Conservation (phyloP, 2,797 vertebrate species). For the Spinibarbus caldwelli region DNA sequence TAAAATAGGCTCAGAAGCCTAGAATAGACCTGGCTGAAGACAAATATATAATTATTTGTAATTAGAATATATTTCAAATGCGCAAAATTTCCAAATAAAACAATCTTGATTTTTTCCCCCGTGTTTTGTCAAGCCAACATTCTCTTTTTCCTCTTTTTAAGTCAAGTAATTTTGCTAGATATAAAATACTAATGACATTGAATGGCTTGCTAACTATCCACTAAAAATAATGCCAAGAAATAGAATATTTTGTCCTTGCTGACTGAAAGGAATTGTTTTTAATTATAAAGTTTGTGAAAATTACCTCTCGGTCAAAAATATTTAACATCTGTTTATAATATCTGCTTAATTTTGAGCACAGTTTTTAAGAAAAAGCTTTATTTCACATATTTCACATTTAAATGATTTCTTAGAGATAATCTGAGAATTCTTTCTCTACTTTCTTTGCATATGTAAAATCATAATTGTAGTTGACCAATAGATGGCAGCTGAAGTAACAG, state of each 20-base stretch:
- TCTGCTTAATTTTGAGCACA: background rate
- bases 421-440: background rate
- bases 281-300: background rate
- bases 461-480: background rate
- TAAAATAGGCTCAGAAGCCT: slow-evolving; percentile 54
- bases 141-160: slow-evolving; percentile 32
- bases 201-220: slow-evolving; percentile 14
- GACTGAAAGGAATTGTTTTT: background rate
- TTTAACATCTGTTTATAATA: background rate
- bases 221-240: background rate
- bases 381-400: background rate
- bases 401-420: background rate
- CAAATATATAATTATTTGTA: slow-evolving; percentile 58
- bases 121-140: slow-evolving; percentile 1
- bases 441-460: background rate
- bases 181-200: background rate
- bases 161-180: background rate
- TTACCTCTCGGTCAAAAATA: background rate
- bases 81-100: slow-evolving; percentile 72
- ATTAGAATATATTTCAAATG: slow-evolving; percentile 60
- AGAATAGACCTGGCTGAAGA: slow-evolving; percentile 57
- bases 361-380: background rate
- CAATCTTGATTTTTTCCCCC: slow-evolving; percentile 9
- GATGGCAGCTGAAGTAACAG: background rate
- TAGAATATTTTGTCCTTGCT: background rate